phyloP scores from a whole-genome alignment of 2,113 vertebrate genomes.

The Numida meleagris region DNA sequence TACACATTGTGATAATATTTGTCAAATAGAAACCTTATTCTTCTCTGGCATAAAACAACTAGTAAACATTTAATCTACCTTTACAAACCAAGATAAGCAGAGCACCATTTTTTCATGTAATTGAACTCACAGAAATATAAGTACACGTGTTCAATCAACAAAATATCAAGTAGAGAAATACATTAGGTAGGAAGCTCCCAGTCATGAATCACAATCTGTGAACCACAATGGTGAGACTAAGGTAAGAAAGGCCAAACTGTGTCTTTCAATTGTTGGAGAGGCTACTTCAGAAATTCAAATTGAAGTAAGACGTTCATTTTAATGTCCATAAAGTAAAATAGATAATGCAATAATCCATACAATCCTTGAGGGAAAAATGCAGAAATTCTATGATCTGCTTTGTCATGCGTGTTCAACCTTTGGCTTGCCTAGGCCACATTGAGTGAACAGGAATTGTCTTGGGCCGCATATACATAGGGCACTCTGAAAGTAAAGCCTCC shows the following conservation, averaged over 20 bases:
- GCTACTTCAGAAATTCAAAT: neutral
- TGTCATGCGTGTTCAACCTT: too few species aligned
- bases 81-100: neutral
- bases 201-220: neutral
- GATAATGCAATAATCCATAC: neutral
- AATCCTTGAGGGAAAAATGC: neutral
- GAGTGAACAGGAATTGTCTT: too few species aligned
- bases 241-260: neutral
- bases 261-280: neutral
- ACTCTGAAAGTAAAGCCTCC: too few species aligned
- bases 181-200: neutral
- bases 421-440: too few species aligned
- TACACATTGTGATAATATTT: neutral
- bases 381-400: neutral
- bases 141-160: neutral
- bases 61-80: neutral
- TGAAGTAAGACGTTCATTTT: neutral
- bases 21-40: neutral
- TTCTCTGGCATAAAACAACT: neutral
- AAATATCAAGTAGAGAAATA: neutral
- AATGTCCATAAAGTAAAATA: neutral
- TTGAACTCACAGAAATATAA: neutral
- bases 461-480: too few species aligned
- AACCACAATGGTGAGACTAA: neutral
- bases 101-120: neutral